Base-by-base conservation (phyloP, 2,888 invertebrate genomes). In the Cryptus viduatorius region DNA sequence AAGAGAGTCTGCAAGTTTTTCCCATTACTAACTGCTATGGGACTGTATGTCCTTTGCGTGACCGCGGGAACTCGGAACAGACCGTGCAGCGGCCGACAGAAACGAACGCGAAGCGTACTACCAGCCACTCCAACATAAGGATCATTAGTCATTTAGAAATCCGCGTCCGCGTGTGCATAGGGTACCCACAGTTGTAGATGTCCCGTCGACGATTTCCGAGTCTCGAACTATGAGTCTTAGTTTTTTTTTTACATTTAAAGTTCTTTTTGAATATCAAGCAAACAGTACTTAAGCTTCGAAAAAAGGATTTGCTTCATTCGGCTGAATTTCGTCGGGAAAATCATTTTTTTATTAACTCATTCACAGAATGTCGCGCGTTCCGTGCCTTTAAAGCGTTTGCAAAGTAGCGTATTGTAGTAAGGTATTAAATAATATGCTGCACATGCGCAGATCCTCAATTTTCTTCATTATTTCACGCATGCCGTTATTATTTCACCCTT, bases 71-170 rank as follows among this genome's bases (percentile, higher is more conserved):
- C 76, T 72, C 64, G 64, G 64, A 79, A 67, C 72, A 79, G 85
- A 85, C 77, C 77, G 61, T 68, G 61, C 72, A 50, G 53, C 61
- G 46, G 65, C 29, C 24, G 42, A 12, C 72, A 68, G 67, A 67
- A 48, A 61, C 67, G 75, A 71, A 67, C 46, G 46, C 56, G 14
- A 67, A 46, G 42, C 76, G 72, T 50, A 61, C 42, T 69, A 24
- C 56, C 42, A 64, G 53, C 68, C 75, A 80, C 80, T 80, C 59
- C 56, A 24, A 37, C 29, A 37, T 56, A 48, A 75, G 48, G 81
- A 84, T 81, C 81, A 84, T 84, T 81, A 81, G 81, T 84, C 84
- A 79, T 81, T 84, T 84, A 81, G 78, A 84, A 81, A 84, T 84
- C 37, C 78, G 84, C 64, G 78, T 81, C 77, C 67, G 67, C 76